A percentile compares a stretch with the other conserved stretches of the same genome.
Evolutionary conservation across 30 jellyfish, hydroid and myxozoan genomes (phyloP).

Genomic region (Rhopilema esculentum): DNA sequence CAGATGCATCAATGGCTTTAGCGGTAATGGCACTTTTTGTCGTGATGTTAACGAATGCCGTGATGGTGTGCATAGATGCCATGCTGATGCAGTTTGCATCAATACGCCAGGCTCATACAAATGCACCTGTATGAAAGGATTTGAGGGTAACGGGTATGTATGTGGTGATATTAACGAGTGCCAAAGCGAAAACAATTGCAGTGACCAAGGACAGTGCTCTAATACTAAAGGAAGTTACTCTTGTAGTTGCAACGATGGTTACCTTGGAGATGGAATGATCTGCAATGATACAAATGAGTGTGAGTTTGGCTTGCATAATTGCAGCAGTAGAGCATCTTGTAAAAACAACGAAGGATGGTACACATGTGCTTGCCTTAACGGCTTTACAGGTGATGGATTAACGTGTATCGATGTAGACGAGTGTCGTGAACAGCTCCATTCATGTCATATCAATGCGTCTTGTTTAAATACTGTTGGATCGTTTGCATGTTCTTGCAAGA

Average conservation of each 20-base stretch:
- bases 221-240: constrained; percentile 41
- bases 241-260: constrained; percentile 65
- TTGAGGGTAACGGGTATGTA: constrained; percentile 26
- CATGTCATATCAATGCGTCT: constrained; percentile 55
- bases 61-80: constrained; percentile 9
- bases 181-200: constrained; percentile 5
- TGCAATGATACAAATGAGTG: constrained; percentile 75
- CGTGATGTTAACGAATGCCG: constrained; percentile 50
- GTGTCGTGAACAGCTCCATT: constrained; percentile 24
- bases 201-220: constrained; percentile 31
- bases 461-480: constrained; percentile 59
- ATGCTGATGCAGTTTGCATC: constrained; percentile 12
- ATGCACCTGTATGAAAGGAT: constrained; percentile 42
- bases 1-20: constrained; percentile 40
- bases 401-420: constrained; percentile 67
- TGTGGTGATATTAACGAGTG: constrained; percentile 75
- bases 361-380: constrained; percentile 53
- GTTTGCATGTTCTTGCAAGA: constrained; percentile 33
- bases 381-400: constrained; percentile 68
- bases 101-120: constrained; percentile 34
- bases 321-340: constrained; percentile 63
- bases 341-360: constrained; percentile 50
- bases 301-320: constrained; percentile 16
- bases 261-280: constrained; percentile 58
- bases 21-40: constrained; percentile 35